Conservation (phyloP, 2,113 vertebrate genomes). For the Bufo gargarizans region DNA sequence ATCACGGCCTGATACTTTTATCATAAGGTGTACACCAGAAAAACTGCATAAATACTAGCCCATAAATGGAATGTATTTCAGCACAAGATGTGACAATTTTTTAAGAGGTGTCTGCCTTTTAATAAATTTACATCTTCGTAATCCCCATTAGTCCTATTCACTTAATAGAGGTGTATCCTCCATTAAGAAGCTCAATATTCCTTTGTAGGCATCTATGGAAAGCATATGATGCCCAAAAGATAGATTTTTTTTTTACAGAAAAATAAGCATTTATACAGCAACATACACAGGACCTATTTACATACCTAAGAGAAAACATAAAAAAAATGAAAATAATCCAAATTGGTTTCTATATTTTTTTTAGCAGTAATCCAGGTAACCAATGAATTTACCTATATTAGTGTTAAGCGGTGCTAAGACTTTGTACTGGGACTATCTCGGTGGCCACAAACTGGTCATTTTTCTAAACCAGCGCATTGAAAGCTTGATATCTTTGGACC, state of each 20-base stretch:
- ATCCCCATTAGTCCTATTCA: too few species aligned
- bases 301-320: neutral
- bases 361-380: neutral
- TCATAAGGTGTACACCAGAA: too few species aligned
- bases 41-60: too few species aligned
- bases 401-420: neutral
- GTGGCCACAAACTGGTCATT: conserved; percentile 8
- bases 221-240: neutral
- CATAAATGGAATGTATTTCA: too few species aligned
- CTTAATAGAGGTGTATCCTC: too few species aligned
- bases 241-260: neutral
- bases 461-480: conserved; percentile 19
- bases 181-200: too few species aligned
- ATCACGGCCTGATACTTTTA: too few species aligned
- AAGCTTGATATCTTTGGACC: conserved; percentile 43
- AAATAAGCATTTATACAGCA: neutral
- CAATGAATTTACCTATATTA: neutral
- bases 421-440: conserved; percentile 34
- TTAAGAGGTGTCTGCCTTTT: too few species aligned
- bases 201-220: neutral
- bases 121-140: too few species aligned
- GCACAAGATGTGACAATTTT: too few species aligned
- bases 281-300: neutral
- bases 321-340: neutral
- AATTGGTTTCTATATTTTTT: neutral